Conservation (phyloP, 2,888 invertebrate genomes). For the Lacanobia wlatinum region DNA sequence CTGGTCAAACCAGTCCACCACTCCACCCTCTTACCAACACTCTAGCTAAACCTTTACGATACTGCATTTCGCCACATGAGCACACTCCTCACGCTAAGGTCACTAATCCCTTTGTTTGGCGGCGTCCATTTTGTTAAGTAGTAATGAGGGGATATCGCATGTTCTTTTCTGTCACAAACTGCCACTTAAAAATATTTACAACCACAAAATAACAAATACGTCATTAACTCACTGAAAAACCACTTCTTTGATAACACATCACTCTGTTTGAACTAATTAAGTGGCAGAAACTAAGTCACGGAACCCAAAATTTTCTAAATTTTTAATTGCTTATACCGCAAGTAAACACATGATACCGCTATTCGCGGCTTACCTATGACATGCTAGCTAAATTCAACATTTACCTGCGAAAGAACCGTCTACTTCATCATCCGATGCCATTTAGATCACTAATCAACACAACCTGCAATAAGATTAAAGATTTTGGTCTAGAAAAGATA, state of each 20-base stretch:
- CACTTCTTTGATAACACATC: constrained; percentile 65
- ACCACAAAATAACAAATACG: constrained; percentile 85
- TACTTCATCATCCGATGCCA: constrained; percentile 97
- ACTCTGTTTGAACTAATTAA: constrained; percentile 60
- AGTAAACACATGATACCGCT: constrained; percentile 92
- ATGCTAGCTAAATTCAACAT: constrained; percentile 89
- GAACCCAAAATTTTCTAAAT: constrained; percentile 83
- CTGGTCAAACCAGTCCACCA: constrained; percentile 84
- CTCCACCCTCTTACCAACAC: constrained; percentile 74
- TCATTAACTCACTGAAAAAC: constrained; percentile 71
- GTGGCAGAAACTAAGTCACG: constrained; percentile 62
- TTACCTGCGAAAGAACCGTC: constrained; percentile 97
- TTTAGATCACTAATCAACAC: constrained; percentile 88
- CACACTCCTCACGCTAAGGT: constrained; percentile 89
- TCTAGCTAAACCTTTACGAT: constrained; percentile 74
- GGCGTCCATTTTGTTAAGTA: constrained; percentile 95
- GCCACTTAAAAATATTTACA: constrained; percentile 91
- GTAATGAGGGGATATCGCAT: constrained; percentile 93
- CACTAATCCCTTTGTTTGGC: constrained; percentile 94
- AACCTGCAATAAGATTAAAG: constrained; percentile 80
- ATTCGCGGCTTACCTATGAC: constrained; percentile 91
- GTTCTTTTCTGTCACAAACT: constrained; percentile 91
- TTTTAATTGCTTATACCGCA: constrained; percentile 90
- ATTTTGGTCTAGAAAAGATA: constrained; percentile 88
- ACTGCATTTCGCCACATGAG: constrained; percentile 75